These are phyloP conservation scores for Drosophila tripunctata DNA, from an alignment of 2,888 invertebrate genomes.

Conservation along the genomic window DNA sequence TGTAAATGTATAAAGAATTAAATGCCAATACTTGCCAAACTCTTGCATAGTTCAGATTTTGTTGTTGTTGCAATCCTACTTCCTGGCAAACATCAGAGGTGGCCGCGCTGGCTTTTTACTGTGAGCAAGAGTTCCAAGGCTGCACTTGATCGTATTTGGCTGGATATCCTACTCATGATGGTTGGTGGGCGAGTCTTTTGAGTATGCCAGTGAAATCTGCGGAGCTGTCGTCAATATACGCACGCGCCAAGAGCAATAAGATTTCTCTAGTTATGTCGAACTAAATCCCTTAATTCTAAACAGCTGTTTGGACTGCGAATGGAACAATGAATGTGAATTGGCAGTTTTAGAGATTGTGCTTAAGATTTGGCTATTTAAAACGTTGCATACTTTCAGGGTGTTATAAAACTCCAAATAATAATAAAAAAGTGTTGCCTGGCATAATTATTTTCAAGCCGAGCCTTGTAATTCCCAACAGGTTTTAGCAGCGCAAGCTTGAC, in stretches of 20 bases:
- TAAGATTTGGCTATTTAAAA: too few species aligned
- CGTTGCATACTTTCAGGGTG: too few species aligned
- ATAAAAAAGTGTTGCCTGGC: too few species aligned
- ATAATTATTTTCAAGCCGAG: too few species aligned
- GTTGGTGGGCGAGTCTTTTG: conserved; percentile 67
- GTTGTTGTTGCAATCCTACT: too few species aligned
- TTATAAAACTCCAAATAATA: too few species aligned
- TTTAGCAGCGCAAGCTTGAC: too few species aligned
- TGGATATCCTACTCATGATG: conserved; percentile 69
- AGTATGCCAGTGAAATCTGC: conserved; percentile 61
- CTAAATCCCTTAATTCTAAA: too few species aligned
- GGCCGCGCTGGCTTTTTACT: conserved; percentile 66
- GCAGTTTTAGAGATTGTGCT: conserved; percentile 70
- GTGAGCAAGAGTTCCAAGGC: conserved; percentile 51
- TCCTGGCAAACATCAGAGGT: conserved; percentile 62
- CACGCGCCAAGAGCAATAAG: conserved; percentile 81
- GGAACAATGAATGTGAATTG: conserved; percentile 51
- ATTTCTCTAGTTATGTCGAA: too few species aligned
- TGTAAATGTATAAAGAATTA: background rate
- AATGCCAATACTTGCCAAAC: conserved; percentile 7
- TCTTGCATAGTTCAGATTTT: conserved; percentile 3
- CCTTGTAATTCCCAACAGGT: too few species aligned
- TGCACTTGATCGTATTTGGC: conserved; percentile 64
- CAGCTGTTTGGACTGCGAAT: conserved; percentile 70
- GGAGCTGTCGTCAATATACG: conserved; percentile 72